These are phyloP conservation scores for Cyrtonyx montezumae DNA, from an alignment of 2,113 vertebrate species.

Conservation along the genomic window DNA sequence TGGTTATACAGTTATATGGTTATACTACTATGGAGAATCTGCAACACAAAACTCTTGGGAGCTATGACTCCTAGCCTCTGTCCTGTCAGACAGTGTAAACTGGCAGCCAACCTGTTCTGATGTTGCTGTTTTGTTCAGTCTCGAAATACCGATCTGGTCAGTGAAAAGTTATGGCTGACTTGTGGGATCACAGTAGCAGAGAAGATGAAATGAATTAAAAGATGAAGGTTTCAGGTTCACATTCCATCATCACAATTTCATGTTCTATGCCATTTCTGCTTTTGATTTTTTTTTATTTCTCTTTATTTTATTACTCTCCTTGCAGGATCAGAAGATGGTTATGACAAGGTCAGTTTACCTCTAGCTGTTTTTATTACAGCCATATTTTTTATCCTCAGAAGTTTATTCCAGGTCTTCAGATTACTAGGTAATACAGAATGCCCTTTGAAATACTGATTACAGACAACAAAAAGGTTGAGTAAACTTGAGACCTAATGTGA, in stretches of 20 bases:
- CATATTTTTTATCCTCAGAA: background rate
- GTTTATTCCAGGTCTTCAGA: background rate
- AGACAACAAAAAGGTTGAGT: background rate
- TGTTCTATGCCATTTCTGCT: background rate
- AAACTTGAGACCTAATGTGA: background rate
- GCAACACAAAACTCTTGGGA: background rate
- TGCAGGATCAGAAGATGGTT: background rate
- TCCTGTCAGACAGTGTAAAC: accelerated
- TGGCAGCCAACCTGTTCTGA: background rate
- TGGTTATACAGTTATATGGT: too few relatives aligned
- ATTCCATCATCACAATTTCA: background rate
- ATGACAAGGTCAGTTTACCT: background rate
- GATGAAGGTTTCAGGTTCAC: background rate
- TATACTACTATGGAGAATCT: accelerated
- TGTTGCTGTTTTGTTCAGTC: background rate
- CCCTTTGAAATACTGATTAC: background rate
- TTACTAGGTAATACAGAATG: background rate
- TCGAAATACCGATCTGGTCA: background rate
- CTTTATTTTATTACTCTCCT: background rate
- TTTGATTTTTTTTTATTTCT: background rate
- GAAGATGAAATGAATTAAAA: background rate
- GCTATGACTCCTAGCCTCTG: background rate
- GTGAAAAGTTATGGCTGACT: background rate
- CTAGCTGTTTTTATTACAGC: background rate
- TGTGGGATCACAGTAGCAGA: background rate